Base-by-base conservation (phyloP, 2,113 vertebrate genomes). In the Strix aluco region DNA sequence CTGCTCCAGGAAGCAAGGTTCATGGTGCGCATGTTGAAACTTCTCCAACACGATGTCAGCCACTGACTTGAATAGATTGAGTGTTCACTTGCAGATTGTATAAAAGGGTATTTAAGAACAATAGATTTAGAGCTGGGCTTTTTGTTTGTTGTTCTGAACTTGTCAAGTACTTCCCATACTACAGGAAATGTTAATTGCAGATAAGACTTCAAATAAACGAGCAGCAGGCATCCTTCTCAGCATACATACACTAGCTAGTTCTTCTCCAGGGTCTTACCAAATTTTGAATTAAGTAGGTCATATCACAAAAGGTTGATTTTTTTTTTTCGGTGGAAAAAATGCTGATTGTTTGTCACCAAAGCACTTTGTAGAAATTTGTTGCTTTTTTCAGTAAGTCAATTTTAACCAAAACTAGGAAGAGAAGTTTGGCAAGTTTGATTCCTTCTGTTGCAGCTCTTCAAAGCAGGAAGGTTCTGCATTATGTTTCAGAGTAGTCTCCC, bases 161-260 rank as follows among this genome's bases (percentile, higher is more conserved):
- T 96, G 88, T 69, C 75, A 94, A 94, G 84, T 82, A 44, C 47
- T 92, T 94, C 69, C 65, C 17, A 3, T 23, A 23, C 14, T 66
- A 51, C 55, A 90, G 90, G 85, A 95, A 90, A 93, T 9, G 18
- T 93, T 51, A 30, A n/a, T 55, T 86, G 63, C 67, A 74, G 49
- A 21, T 15, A 80, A 16, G 27, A 17, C 27, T 83, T 65, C 63
- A 80, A 32, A 83, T 46, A 57, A 66, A 74, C 70, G 51, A 51
- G 51, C n/a, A 34, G 25, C 8, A 69, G 66, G 46, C 44, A 20
- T 52, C 47, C 57, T 75, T 46, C 32, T 81, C 30, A 9, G 77
- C 1, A 0, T 19, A 30, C 21, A 4, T 26, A 25, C 27, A 17
- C 26, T 3, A 57, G 44, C 14, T 34, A 44, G 21, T 19, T 81